A percentile compares a stretch with the other conserved stretches of the same genome.
These are phyloP conservation scores for Elaphurus davidianus DNA, from an alignment of 2,113 vertebrate species.

Conservation along the genomic window DNA sequence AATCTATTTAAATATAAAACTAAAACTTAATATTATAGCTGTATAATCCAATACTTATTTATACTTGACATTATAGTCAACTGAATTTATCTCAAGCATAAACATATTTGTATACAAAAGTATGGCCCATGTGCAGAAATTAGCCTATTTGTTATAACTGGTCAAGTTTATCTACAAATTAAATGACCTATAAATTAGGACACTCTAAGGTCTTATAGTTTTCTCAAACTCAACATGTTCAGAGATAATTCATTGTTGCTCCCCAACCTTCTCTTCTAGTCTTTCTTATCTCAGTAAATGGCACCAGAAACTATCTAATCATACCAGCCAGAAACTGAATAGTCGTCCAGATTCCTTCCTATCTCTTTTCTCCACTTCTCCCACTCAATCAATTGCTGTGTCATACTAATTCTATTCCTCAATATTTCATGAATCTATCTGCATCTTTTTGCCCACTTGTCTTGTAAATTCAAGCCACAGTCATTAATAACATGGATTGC, in stretches of 20 bases:
- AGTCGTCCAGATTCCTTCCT: neutral
- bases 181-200: neutral
- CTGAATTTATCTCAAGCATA: neutral
- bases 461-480: neutral
- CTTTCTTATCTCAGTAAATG: neutral
- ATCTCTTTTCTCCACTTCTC: neutral
- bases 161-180: neutral
- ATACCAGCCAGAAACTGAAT: neutral
- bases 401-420: neutral
- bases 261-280: neutral
- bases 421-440: neutral
- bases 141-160: neutral
- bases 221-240: neutral
- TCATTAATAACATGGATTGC: neutral
- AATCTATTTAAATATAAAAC: constrained; percentile 2
- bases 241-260: neutral
- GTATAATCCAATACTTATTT: neutral
- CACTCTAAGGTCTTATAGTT: neutral
- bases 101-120: neutral
- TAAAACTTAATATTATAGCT: neutral
- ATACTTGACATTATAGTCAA: neutral
- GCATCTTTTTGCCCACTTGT: neutral
- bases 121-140: neutral
- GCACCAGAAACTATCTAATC: neutral
- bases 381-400: neutral